phyloP scores from a whole-genome alignment of 2,888 invertebrate genomes.

The Perithous albicinctus region DNA sequence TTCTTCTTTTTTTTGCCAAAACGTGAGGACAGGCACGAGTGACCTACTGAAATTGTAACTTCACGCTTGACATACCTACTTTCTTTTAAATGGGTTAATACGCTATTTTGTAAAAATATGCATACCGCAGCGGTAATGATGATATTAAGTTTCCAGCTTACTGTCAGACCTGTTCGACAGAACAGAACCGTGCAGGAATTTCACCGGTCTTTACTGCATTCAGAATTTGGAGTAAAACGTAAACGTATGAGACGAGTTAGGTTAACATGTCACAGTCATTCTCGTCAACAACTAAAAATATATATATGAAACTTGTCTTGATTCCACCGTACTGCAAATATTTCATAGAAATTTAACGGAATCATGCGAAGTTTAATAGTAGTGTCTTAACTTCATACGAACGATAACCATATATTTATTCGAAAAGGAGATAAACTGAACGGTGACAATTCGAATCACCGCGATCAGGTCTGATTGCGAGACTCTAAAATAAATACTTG shows the following conservation, averaged over 20 bases:
- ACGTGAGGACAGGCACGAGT: constrained; percentile 2
- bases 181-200: constrained; percentile 12
- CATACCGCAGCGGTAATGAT: background rate
- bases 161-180: background rate
- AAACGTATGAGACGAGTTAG: background rate
- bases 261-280: background rate
- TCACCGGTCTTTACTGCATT: background rate
- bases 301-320: background rate
- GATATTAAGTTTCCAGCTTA: background rate
- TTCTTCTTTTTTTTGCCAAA: background rate
- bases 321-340: too few relatives aligned
- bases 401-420: background rate
- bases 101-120: background rate
- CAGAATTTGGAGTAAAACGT: background rate
- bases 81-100: constrained; percentile 13
- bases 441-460: constrained; percentile 16
- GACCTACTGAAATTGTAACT: constrained; percentile 5
- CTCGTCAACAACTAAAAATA: background rate
- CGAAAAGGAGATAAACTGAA: constrained; percentile 23
- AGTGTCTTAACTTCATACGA: background rate
- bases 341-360: background rate
- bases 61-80: background rate
- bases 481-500: constrained; percentile 22
- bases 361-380: background rate
- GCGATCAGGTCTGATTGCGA: constrained; percentile 23